Evolutionary conservation across 1,140 invertebrate species (phyloP), one percentile per base, ranked within the genome.

Genomic region (Drosophila ironensis): DNA sequence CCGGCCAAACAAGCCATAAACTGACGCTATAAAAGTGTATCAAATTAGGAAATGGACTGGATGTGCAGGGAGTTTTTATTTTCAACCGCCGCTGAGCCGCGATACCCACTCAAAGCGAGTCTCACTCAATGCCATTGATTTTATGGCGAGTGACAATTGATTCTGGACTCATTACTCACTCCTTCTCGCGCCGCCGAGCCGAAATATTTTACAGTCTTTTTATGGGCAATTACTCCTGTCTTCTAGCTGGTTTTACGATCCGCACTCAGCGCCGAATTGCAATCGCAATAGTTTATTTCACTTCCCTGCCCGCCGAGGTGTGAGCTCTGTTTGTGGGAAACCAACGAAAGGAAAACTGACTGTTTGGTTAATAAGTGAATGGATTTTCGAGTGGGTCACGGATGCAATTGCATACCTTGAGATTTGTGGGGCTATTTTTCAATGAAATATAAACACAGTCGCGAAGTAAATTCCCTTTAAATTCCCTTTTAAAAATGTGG

Each of bases 31-130:
- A 84, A 84, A 84, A 86, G 59, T 84, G 80, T 84, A 84, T 84
- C 80, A 84, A 84, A 84, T 84, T 84, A 84, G 68, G 78, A 74
- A 84, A 74, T 61, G 56, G 78, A 78, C 56, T 72, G 67, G 41
- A 76, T 76, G 76, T 56, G 69, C 69, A 66, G 22, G 38, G 33
- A 24, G 56, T 40, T 24, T 48, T 35, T 24, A 48, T 40, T 63
- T 44, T 46, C 57, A 28, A 40, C 19, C 28, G 17, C 28, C 50
- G 17, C 22, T 28, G 59, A 61, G 57, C 57, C 53, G 19, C 25
- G 40, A 12, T 64, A 46, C 19, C 25, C 56, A 47, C 56, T 60
- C 42, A n/a, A 17, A 8, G 2, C 12, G 22, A 60, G 38, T 24
- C 60, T 60, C 52, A 75, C 52, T 75, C 72, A 53, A 56, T 47